Percentiles rank a stretch among this genome's conserved stretches.
Evolutionary conservation across 2,888 invertebrate genomes (phyloP).

Genomic region (Amphipyra berbera): DNA sequence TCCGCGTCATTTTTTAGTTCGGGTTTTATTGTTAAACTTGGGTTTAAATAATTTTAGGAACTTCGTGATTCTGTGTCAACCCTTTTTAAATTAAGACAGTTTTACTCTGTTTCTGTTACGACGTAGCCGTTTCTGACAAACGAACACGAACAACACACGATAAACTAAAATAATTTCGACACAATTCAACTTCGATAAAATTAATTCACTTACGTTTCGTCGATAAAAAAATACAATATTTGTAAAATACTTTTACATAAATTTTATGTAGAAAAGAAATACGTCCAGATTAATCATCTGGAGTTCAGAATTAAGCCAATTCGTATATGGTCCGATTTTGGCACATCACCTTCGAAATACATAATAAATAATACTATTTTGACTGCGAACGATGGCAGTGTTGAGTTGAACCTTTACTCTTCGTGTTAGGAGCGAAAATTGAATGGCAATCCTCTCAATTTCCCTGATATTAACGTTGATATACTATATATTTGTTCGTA

Average conservation of each 20-base stretch:
- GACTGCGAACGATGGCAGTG: slow-evolving; percentile 60
- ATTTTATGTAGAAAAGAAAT: slow-evolving; percentile 58
- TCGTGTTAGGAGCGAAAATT: slow-evolving; percentile 43
- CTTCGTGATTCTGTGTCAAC: background rate
- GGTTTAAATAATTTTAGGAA: background rate
- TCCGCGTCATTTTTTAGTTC: too few species aligned
- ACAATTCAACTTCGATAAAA: slow-evolving; percentile 43
- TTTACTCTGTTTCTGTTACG: background rate
- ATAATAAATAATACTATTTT: slow-evolving; percentile 75
- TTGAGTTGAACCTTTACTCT: slow-evolving; percentile 32
- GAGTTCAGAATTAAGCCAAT: slow-evolving; percentile 70
- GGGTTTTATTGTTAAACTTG: too few species aligned
- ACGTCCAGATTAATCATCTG: slow-evolving; percentile 60
- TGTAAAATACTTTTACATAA: slow-evolving; percentile 65
- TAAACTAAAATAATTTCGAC: slow-evolving; percentile 48
- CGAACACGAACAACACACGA: slow-evolving; percentile 35
- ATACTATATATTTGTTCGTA: slow-evolving; percentile 43
- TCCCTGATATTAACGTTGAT: slow-evolving; percentile 32
- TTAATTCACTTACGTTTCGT: slow-evolving; percentile 71
- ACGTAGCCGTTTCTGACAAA: slow-evolving; percentile 21
- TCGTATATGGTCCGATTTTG: slow-evolving; percentile 84
- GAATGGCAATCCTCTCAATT: slow-evolving; percentile 38
- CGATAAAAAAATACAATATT: slow-evolving; percentile 66
- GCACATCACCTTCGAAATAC: slow-evolving; percentile 80
- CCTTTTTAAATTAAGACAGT: background rate